phyloP scores from a whole-genome alignment of 1,140 invertebrate species.

The Palaemon carinicauda region DNA sequence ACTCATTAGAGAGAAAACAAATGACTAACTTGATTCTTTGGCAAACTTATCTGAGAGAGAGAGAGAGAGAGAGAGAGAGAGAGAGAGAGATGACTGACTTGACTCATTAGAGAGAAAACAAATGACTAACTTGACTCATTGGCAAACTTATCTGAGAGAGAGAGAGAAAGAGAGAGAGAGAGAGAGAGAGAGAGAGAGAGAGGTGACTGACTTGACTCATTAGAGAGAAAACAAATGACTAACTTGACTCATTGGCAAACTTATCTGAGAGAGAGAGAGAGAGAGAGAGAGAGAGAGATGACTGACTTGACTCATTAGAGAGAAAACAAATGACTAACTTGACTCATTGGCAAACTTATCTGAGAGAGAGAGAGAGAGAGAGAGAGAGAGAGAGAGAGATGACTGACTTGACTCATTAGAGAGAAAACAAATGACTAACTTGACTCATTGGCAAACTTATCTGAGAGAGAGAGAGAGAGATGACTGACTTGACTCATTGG shows the following conservation, averaged over 20 bases:
- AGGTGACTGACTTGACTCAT: not conserved
- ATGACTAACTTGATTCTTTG: not conserved
- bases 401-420: not conserved
- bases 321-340: not conserved
- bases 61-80: not conserved
- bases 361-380: slow-evolving; percentile 5
- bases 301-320: too few species aligned
- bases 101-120: not conserved
- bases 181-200: not conserved
- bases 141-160: slow-evolving; percentile 48
- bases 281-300: not conserved
- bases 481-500: not conserved
- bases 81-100: not conserved
- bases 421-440: not conserved
- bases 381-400: not conserved
- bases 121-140: not conserved
- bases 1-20: not conserved
- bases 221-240: not conserved
- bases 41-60: slow-evolving; percentile 40
- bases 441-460: too few species aligned
- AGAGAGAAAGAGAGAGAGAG: not conserved
- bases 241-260: not conserved
- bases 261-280: slow-evolving; percentile 34
- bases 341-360: slow-evolving; percentile 27
- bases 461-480: not conserved